phyloP scores from a whole-genome alignment of 2,888 invertebrate genomes.

The Listrodromus nycthemerus region DNA sequence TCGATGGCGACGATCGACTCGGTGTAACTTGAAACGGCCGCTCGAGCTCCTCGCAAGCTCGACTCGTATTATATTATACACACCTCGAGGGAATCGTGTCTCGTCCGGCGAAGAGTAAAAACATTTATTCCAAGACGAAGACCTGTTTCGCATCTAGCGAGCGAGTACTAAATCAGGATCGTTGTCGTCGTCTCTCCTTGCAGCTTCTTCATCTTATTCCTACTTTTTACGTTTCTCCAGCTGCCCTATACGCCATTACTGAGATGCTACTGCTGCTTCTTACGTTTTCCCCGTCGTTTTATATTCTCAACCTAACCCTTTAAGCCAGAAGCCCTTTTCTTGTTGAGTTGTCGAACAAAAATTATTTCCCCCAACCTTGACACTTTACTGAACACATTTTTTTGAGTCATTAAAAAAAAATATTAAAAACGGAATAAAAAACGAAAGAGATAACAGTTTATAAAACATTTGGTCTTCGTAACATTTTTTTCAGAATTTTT shows the following conservation, averaged over 20 bases:
- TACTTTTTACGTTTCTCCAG: conserved; percentile 19
- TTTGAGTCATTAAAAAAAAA: not conserved
- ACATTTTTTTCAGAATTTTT: no score
- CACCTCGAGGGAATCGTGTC: conserved; percentile 37
- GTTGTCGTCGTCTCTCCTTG: conserved; percentile 36
- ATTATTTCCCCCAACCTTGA: not conserved
- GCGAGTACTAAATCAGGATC: conserved; percentile 71
- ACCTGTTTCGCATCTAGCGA: conserved; percentile 73
- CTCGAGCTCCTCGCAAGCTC: conserved; percentile 22
- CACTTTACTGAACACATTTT: not conserved
- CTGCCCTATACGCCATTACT: conserved; percentile 18
- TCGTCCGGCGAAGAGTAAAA: conserved; percentile 53
- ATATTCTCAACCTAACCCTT: conserved; percentile 51
- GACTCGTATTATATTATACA: conserved; percentile 59
- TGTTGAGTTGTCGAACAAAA: not conserved
- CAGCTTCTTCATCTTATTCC: conserved; percentile 8
- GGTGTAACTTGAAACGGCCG: conserved; percentile 61
- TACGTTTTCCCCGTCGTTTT: conserved; percentile 53
- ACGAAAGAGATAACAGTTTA: no score
- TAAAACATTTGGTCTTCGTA: no score
- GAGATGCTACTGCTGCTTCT: conserved; percentile 63
- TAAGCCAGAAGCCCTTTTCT: not conserved
- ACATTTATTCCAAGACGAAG: conserved; percentile 65
- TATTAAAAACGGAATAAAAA: not conserved
- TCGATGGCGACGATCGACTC: conserved; percentile 45